Evolutionary conservation across 2,113 vertebrate genomes (phyloP), one percentile per base, ranked within the genome.

Genomic region (Dicerorhinus sumatrensis): DNA sequence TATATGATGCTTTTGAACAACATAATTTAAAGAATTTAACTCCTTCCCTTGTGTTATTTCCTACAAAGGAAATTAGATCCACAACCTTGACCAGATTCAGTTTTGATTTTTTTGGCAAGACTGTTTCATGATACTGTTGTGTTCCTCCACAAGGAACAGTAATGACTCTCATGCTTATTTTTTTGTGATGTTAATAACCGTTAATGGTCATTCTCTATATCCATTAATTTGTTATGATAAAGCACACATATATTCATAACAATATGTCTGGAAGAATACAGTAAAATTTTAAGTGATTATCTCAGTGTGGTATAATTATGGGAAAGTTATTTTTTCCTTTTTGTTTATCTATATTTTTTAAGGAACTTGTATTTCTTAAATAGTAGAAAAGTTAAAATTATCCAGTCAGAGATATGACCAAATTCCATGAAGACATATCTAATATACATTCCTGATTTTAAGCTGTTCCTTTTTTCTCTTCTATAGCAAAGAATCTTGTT

Each of bases 401-500:
- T 21, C 31, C 16, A 46, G 11, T 63, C 33, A 93, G 23, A 77
- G 5, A 85, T 96, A 6, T 77, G 31, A 56, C 56, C 31, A 89
- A 33, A 21, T 3, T 87, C 20, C 4, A 21, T 91, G 42, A 97
- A 91, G 54, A 67, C 56, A 29, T 84, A 63, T 62, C 48, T 89
- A 54, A 60, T 91, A 39, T 46, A 33, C 31, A 29, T 87, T 89
- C 4, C 12, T 89, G 88, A 63, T 92, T 79, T 13, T 96, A 89
- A 96, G 31, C 25, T 93, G 46, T 46, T 89, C 33, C 21, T 94
- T 97, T 89, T 97, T 94, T 97, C 98, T 98, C 21, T 27, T 87
- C 98, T 98, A 91, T 98, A 99, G 99, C 99, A 92, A 99, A 99
- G 98, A 99, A 99, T 97, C 99, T 99, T 94, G 99, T 99, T 96